A percentile compares a stretch with the other conserved stretches of the same genome.
phyloP scores from a whole-genome alignment of 2,888 invertebrate genomes.

The Drosophila mettleri region DNA sequence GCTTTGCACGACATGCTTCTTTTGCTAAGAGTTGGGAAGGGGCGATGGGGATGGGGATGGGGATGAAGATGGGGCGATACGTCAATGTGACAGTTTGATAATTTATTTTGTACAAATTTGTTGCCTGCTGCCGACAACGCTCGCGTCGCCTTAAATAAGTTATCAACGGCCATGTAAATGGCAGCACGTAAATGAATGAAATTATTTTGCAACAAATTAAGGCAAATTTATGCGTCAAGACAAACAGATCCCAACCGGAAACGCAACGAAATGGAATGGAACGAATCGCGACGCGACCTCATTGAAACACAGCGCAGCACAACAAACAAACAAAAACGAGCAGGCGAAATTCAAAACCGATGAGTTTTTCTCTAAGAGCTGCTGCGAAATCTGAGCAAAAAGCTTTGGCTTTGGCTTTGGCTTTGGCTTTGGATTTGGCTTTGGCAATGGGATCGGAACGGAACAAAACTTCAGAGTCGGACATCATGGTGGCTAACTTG shows the following conservation, averaged over 20 bases:
- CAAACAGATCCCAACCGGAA: slow-evolving; percentile 31
- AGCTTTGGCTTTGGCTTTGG: slow-evolving; percentile 48
- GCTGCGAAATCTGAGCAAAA: slow-evolving; percentile 70
- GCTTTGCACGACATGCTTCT: slow-evolving; percentile 65
- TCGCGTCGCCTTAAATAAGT: slow-evolving; percentile 78
- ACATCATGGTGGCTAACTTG: slow-evolving; percentile 35
- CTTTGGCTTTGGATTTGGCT: slow-evolving; percentile 52
- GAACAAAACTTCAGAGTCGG: slow-evolving; percentile 38
- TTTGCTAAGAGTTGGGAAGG: slow-evolving; percentile 2
- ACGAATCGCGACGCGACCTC: slow-evolving; percentile 11
- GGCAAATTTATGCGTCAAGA: slow-evolving; percentile 79
- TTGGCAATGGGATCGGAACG: slow-evolving; percentile 56
- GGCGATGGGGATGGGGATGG: neutral
- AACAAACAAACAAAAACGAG: slow-evolving; percentile 36
- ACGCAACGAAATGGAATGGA: slow-evolving; percentile 39
- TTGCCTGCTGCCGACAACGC: slow-evolving; percentile 36
- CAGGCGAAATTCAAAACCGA: slow-evolving; percentile 38
- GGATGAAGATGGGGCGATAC: slow-evolving; percentile 54
- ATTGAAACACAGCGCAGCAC: slow-evolving; percentile 19
- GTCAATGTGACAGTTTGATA: slow-evolving; percentile 81
- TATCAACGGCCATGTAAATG: slow-evolving; percentile 76
- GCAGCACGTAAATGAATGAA: slow-evolving; percentile 82
- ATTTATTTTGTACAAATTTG: slow-evolving; percentile 80
- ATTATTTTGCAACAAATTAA: slow-evolving; percentile 82
- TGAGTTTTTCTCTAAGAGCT: slow-evolving; percentile 50